Evolutionary conservation across 2,888 invertebrate genomes (phyloP).

Genomic region (Portevinia maculata): DNA sequence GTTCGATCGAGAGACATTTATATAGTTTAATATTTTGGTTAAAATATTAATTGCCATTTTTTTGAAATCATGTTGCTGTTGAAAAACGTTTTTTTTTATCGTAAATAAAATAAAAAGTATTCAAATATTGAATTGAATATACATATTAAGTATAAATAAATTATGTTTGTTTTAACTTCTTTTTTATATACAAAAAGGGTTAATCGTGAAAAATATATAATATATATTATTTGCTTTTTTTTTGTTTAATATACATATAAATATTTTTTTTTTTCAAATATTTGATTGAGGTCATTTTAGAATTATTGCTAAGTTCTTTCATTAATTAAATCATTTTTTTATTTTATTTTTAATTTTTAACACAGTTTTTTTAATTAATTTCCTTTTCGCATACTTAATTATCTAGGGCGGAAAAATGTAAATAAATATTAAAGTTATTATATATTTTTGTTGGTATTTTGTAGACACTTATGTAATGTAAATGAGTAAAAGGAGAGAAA

Average conservation of each 20-base stretch:
- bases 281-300: slow-evolving; percentile 83
- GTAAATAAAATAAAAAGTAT: slow-evolving; percentile 37
- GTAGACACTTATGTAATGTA: slow-evolving; percentile 74
- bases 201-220: slow-evolving; percentile 74
- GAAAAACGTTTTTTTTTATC: slow-evolving; percentile 18
- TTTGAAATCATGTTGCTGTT: slow-evolving; percentile 54
- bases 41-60: slow-evolving; percentile 75
- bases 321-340: slow-evolving; percentile 57
- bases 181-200: slow-evolving; percentile 74
- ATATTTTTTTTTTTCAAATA: slow-evolving; percentile 76
- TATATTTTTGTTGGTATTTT: slow-evolving; percentile 65
- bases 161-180: slow-evolving; percentile 58
- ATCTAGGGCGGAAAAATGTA: slow-evolving; percentile 42
- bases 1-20: slow-evolving; percentile 83
- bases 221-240: slow-evolving; percentile 69
- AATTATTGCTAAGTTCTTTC: slow-evolving; percentile 81
- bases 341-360: slow-evolving; percentile 59
- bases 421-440: slow-evolving; percentile 68
- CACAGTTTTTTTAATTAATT: slow-evolving; percentile 49
- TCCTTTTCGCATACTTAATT: slow-evolving; percentile 33
- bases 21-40: slow-evolving; percentile 71
- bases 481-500: slow-evolving; percentile 76
- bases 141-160: slow-evolving; percentile 61
- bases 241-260: slow-evolving; percentile 75
- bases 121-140: slow-evolving; percentile 53